Base-by-base conservation (phyloP, 2,888 invertebrate genomes). In the Amphipoea lucens region DNA sequence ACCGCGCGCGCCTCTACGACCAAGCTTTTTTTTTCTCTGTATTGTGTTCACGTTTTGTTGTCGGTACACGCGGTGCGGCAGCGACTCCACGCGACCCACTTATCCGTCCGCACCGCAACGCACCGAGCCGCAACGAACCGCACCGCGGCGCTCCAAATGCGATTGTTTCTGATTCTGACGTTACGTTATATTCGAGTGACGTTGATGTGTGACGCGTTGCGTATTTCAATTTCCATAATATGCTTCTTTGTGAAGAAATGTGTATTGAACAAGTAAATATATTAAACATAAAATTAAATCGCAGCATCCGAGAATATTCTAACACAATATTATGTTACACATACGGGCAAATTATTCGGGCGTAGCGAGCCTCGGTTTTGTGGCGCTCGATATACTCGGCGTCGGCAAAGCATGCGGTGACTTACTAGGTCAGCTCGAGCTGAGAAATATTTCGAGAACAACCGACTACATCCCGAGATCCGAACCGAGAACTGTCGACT, bases 21-120 rank as follows among this genome's bases (percentile, higher is more conserved):
- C 86, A 77, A 79, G 63, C 84, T 84, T 85, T 90, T 89, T 89
- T 74, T 79, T 89, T 89, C 89, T 78, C 81, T 89, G 86, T 88
- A 90, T 91, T 92, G 91, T 92, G 90, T 90, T 85, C 88, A 85
- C 82, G 85, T 90, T 87, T 90, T 89, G 90, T 78, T 86, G 87
- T 83, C 82, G 74, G 82, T 83, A 76, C 29, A 48, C 29, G 40
- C 57, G 48, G 23, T 76, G 42, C 40, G 45, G 51, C 68, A 42
- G 62, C 71, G 79, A 87, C 81, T 83, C 88, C 40, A 86, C 82
- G 78, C 89, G 88, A 84, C 89, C 89, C 89, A 90, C 90, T 90
- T 89, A 68, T 74, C 75, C 57, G 76, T 65, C 85, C 88, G 67
- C 76, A 57, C 69, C 74, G 76, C 66, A 54, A 57, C 73, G 79